These are phyloP conservation scores for Pachypanchax playfairii DNA, from an alignment of 2,113 vertebrate genomes.

Conservation along the genomic window DNA sequence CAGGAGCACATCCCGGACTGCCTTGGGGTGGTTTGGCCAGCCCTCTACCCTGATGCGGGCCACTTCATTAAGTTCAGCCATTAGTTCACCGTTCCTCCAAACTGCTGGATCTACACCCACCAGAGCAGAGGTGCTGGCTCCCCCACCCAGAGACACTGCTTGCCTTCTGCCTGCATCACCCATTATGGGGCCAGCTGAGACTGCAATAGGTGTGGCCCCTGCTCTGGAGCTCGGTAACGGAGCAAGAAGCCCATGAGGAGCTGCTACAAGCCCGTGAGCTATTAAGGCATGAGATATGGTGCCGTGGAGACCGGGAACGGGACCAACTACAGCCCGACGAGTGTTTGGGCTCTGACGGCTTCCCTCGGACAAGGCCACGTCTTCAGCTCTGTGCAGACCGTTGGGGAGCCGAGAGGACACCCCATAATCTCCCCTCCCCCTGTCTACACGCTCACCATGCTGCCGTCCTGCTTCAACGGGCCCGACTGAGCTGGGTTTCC, in stretches of 20 bases:
- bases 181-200: constrained; percentile 75
- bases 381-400: constrained; percentile 81
- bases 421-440: constrained; percentile 82
- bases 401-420: constrained; percentile 84
- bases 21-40: constrained; percentile 86
- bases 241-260: constrained; percentile 71
- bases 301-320: constrained; percentile 76
- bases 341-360: constrained; percentile 85
- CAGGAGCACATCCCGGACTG: constrained; percentile 83
- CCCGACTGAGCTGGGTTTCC: constrained; percentile 76
- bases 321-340: constrained; percentile 80
- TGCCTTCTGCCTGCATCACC: constrained; percentile 78
- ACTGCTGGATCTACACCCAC: constrained; percentile 68
- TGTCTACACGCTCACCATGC: constrained; percentile 76
- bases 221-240: constrained; percentile 75
- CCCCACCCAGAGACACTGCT: constrained; percentile 69
- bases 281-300: constrained; percentile 79
- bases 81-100: constrained; percentile 75
- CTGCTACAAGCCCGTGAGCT: constrained; percentile 81
- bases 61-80: constrained; percentile 84
- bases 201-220: constrained; percentile 67
- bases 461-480: constrained; percentile 73
- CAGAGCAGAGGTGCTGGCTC: constrained; percentile 70
- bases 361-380: constrained; percentile 79
- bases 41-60: constrained; percentile 84